Evolutionary conservation across 2,113 vertebrate species (phyloP), one percentile per base, ranked within the genome.

Genomic region (Pelvicachromis taeniatus): DNA sequence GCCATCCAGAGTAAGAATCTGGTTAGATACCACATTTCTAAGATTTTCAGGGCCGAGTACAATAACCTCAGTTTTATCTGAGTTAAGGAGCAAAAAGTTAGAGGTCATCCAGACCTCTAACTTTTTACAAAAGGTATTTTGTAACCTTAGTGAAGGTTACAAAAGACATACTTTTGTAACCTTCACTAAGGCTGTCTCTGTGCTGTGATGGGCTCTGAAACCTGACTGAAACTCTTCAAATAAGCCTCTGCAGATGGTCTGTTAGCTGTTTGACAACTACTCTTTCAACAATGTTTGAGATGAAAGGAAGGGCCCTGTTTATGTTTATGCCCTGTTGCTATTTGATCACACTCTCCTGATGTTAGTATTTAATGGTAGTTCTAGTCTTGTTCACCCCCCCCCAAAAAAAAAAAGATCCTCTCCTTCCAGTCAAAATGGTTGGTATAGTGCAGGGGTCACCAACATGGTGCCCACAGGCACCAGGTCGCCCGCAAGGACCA

Each of bases 211-310:
- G 11, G 0, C n/a, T 54, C 52, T 54, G 52, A 54, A 54, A 23
- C 53, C 5, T 23, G n/a, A 54, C 53, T 23, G n/a, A 54, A 54
- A 4, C n/a, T 54, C 53, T 54, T 54, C n/a, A 54, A 21, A 11
- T 54, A 21, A 53, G 0, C 52, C 53, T 54, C n/a, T 23, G 53
- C n/a, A 0, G 9, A 54, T 54, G 52, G 21, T 54, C 52, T 11
- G 52, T 54, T 54, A 54, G 2, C 52, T 21, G 52, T 54, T 54
- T 54, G n/a, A 54, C 52, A 54, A 54, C n/a, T 11, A 54, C 52
- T 54, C 52, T 54, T 54, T 0, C 52, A 54, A 21, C n/a, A 9
- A 54, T 11, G 3, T 54, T 21, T 54, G 9, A 12, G 11, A 54
- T 21, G 52, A 54, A 54, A 21, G 52, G 52, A 54, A 54, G n/a